Evolutionary conservation across 2,888 invertebrate species (phyloP).

Genomic region (Andrena dorsata): DNA sequence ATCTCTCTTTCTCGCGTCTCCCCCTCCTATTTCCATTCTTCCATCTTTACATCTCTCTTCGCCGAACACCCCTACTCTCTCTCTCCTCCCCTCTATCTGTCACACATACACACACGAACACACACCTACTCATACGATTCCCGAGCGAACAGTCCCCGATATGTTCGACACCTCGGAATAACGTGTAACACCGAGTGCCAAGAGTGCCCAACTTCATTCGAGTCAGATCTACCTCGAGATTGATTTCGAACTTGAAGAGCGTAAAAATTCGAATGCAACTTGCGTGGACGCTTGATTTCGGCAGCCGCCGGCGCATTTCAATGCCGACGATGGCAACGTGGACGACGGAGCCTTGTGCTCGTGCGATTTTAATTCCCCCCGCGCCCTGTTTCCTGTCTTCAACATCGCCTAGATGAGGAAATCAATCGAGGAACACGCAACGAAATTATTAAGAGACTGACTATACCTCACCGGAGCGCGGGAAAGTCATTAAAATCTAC

Average conservation of each 20-base stretch:
- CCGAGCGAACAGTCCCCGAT: constrained; percentile 33
- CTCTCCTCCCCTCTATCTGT: constrained; percentile 16
- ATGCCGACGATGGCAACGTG: neutral
- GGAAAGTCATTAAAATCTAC: constrained; percentile 21
- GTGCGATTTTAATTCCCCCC: constrained; percentile 15
- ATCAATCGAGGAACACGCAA: neutral
- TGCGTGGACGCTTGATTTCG: neutral
- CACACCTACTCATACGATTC: constrained; percentile 30
- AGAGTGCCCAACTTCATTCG: constrained; percentile 27
- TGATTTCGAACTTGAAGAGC: neutral
- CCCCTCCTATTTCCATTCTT: constrained; percentile 22
- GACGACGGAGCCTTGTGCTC: neutral
- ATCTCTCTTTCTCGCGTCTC: constrained; percentile 31
- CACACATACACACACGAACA: constrained; percentile 20
- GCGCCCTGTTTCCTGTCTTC: neutral
- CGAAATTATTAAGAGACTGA: constrained; percentile 53
- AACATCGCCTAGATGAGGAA: constrained; percentile 6
- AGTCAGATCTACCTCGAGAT: constrained; percentile 29
- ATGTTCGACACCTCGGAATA: constrained; percentile 47
- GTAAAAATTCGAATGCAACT: constrained; percentile 16
- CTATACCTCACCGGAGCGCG: constrained; percentile 6
- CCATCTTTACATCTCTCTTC: constrained; percentile 18
- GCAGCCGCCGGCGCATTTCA: neutral
- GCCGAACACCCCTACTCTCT: constrained; percentile 3
- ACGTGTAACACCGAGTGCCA: constrained; percentile 31